Conservation (phyloP, 2,888 invertebrate species). For the Oscheius sp. region DNA sequence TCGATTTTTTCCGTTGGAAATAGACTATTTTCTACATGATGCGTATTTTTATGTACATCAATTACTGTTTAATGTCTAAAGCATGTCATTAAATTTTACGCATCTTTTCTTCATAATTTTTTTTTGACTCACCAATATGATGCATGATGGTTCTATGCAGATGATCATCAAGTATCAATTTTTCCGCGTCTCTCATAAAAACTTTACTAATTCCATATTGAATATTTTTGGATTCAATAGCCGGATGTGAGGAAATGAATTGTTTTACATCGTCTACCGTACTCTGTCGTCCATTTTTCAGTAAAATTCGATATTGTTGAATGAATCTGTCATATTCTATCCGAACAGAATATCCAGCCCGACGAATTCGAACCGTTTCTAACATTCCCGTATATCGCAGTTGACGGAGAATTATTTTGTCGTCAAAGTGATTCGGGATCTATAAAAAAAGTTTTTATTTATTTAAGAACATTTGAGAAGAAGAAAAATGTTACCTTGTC, state of each 20-base stretch:
- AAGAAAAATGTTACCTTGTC: constrained; percentile 78
- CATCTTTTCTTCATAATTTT: no score
- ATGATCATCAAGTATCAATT: constrained; percentile 87
- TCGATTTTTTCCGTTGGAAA: no score
- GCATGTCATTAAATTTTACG: no score
- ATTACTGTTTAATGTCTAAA: no score
- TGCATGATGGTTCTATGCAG: constrained; percentile 92
- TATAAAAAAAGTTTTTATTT: no score
- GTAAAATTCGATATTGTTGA: constrained; percentile 86
- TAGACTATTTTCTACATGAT: no score
- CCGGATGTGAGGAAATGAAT: constrained; percentile 81
- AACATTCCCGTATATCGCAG: constrained; percentile 94
- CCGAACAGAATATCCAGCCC: constrained; percentile 93
- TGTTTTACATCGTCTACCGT: constrained; percentile 85
- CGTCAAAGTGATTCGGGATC: constrained; percentile 89
- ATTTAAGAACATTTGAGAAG: background rate
- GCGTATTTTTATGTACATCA: no score
- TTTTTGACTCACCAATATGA: constrained; percentile 77
- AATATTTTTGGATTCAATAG: constrained; percentile 87
- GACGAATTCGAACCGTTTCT: constrained; percentile 91
- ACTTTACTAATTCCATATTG: constrained; percentile 87
- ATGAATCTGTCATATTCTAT: constrained; percentile 92
- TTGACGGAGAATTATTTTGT: constrained; percentile 88
- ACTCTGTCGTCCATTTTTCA: constrained; percentile 85
- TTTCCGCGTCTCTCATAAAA: constrained; percentile 91